Evolutionary conservation across 2,888 invertebrate species (phyloP).

Genomic region (Xanthorhoe designata): DNA sequence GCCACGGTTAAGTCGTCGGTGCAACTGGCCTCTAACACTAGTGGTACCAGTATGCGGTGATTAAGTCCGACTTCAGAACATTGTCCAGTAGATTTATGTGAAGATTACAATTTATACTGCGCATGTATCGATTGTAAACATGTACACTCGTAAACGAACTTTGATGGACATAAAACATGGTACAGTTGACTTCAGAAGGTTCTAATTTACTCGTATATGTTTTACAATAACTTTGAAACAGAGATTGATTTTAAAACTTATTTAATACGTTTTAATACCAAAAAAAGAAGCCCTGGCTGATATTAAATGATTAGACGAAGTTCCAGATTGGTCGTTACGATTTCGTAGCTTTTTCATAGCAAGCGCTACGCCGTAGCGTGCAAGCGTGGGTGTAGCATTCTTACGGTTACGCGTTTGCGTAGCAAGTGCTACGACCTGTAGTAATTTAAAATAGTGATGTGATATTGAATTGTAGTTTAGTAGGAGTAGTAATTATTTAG

Average conservation of each 20-base stretch:
- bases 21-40: constrained; percentile 6
- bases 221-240: too few species aligned
- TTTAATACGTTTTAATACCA: too few species aligned
- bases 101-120: constrained; percentile 1
- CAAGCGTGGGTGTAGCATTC: constrained; percentile 3
- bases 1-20: constrained; percentile 6
- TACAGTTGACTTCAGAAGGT: neutral
- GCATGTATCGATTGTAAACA: constrained; percentile 7
- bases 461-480: too few species aligned
- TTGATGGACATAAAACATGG: neutral
- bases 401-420: too few species aligned
- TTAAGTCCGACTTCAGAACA: constrained; percentile 30
- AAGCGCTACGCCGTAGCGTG: constrained; percentile 12
- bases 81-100: constrained; percentile 29
- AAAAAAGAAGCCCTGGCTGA: too few species aligned
- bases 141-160: neutral
- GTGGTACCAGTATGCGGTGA: constrained; percentile 30
- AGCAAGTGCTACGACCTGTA: constrained; percentile 3
- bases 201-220: too few species aligned
- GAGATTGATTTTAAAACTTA: too few species aligned
- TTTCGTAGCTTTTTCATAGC: constrained; percentile 1
- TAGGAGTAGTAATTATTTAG: too few species aligned
- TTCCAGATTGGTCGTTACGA: too few species aligned
- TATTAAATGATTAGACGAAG: too few species aligned
- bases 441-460: neutral